Base-by-base conservation (phyloP, 2,797 vertebrate genomes). In the Poeciliopsis paucimaculata region DNA sequence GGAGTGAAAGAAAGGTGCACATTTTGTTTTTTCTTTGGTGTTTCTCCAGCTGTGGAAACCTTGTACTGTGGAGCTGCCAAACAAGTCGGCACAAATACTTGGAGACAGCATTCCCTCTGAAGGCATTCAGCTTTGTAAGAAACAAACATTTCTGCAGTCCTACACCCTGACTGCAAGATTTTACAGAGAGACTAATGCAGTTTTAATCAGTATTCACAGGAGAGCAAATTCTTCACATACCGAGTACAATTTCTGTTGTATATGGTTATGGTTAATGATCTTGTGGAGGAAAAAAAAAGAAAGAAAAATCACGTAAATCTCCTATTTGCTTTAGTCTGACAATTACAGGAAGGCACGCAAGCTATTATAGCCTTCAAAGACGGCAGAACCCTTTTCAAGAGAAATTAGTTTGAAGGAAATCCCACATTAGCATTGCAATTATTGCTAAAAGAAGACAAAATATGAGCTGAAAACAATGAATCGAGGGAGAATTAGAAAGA, bases 51-150 rank as follows among this genome's bases (percentile, higher is more conserved):
- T 60, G 45, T 53, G 79, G 81, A 90, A 90, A 91, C 88, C 91
- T 85, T 86, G 45, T 85, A 75, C 84, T 86, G 86, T 87, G 89
- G 77, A 88, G 81, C 84, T 78, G 84, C 76, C 81, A 86, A 76
- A 84, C 81, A 77, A 87, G 86, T 89, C 73, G 53, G 73, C 15
- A 46, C 86, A 88, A 89, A 91, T 90, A 84, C 74, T 81, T 82
- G 62, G 66, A 88, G 86, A 87, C 87, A 90, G 90, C 73, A 92
- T 88, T 89, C 78, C 79, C 66, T 53, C 75, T 78, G 87, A 88
- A 86, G 82, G 80, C 62, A 78, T 85, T 90, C 84, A 81, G 82
- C 76, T 74, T 8, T 13, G 73, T 49, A 64, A 85, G 82, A 85
- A 62, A 20, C 31, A 23, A n/a, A 12, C 26, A 80, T 68, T 87